Evolutionary conservation across 2,797 vertebrate genomes (phyloP), one percentile per base, ranked within the genome.

Genomic region (Alcedo atthis): DNA sequence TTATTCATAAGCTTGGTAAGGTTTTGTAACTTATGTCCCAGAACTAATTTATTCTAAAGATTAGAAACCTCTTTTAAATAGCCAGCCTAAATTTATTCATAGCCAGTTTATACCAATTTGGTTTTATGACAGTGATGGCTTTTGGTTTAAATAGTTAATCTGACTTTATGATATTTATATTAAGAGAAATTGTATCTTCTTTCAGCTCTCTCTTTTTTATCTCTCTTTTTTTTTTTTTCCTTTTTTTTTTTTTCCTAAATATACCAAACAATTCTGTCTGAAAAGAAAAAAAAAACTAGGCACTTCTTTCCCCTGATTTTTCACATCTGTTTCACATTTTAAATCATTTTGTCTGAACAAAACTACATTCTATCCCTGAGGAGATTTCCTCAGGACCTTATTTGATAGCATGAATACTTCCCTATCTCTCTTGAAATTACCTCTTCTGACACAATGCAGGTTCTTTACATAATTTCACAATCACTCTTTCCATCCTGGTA

Each of bases 381-480:
- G 86, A 94, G 73, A 93, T 90, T 94, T 95, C 79, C 84, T 64
- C 42, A 10, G 74, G 75, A 85, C 84, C 48, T 80, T 70, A 61
- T 81, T 80, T 80, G 78, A 87, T 59, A 57, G 45, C 71, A 57
- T 71, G 79, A 93, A 85, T 88, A 33, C 61, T 74, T 70, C 25
- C 35, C 24, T 88, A 57, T 89, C 59, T 86, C 78, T 90, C 28
- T 12, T 80, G 78, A 94, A 92, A 94, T 85, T 92, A 86, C 75
- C 53, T 89, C 84, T 90, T 91, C 64, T 89, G 45, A 67, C 46
- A 89, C 61, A 85, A 79, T 71, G 70, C 40, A 30, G 5, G 58
- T 80, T 85, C 54, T 93, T 71, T 85, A 84, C 88, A 90, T 94
- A 90, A 90, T 93, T 93, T 75, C 64, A 61, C 68, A 87, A 80